Evolutionary conservation across 2,888 invertebrate genomes (phyloP).

Genomic region (Piscicola geometra): DNA sequence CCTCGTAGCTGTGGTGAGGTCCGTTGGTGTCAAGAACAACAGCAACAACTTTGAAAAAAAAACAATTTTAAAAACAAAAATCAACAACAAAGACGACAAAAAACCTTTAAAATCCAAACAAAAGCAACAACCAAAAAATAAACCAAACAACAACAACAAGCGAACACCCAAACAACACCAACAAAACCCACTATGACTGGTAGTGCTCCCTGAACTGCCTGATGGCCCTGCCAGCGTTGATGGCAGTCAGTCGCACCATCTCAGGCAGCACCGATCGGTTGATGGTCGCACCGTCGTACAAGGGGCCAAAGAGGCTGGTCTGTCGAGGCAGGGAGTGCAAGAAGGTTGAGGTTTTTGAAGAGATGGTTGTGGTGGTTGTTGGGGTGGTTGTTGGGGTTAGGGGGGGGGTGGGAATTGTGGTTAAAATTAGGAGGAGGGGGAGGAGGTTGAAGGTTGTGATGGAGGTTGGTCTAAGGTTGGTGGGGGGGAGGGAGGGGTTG

Average conservation of each 20-base stretch:
- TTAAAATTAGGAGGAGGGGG: no score
- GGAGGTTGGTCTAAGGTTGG: no score
- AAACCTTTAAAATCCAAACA: neutral
- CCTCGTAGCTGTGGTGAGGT: neutral
- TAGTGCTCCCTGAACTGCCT: slow-evolving; percentile 81
- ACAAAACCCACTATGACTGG: slow-evolving; percentile 72
- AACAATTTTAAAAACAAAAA: no score
- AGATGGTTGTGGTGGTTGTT: neutral
- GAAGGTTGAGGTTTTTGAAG: neutral
- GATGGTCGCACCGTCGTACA: slow-evolving; percentile 85
- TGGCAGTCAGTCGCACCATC: slow-evolving; percentile 80
- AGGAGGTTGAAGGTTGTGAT: no score
- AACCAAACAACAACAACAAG: neutral
- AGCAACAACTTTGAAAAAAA: neutral
- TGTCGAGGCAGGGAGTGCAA: slow-evolving; percentile 38
- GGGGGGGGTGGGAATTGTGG: no score
- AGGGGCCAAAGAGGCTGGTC: slow-evolving; percentile 73
- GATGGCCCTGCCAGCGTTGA: slow-evolving; percentile 85
- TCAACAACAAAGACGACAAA: no score
- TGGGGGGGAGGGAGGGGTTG: no score
- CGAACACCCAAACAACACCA: neutral
- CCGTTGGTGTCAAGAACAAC: neutral
- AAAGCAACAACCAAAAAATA: neutral
- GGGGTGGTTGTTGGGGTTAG: no score
- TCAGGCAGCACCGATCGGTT: slow-evolving; percentile 72